Conservation (phyloP, 2,113 vertebrate species). For the Bos taurus region DNA sequence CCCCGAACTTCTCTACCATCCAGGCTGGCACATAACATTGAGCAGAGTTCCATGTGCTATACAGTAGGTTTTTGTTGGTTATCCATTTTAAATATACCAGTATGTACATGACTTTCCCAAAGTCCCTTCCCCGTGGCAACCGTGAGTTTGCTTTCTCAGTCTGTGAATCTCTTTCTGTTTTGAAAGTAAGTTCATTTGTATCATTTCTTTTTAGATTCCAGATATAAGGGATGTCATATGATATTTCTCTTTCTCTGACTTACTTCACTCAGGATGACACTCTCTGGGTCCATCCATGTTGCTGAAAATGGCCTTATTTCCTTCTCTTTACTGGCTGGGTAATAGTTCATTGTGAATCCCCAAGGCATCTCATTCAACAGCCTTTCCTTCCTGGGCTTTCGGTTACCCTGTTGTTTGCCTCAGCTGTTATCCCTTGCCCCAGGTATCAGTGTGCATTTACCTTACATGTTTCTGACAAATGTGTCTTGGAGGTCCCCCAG, state of each 20-base stretch:
- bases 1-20: not conserved
- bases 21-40: not conserved
- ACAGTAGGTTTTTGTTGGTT: not conserved
- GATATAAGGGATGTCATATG: not conserved
- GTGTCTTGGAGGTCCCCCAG: not conserved
- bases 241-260: not conserved
- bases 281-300: not conserved
- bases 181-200: not conserved
- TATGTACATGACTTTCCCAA: not conserved
- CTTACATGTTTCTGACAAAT: not conserved
- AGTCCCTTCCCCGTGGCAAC: fast-evolving
- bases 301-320: not conserved
- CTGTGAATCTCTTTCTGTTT: not conserved
- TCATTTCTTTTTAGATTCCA: not conserved
- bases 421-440: not conserved
- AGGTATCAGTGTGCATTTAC: not conserved
- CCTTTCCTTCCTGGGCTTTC: not conserved
- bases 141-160: not conserved
- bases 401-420: not conserved
- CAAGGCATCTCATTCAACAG: not conserved
- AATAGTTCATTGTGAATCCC: not conserved
- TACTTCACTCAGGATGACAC: not conserved
- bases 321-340: not conserved
- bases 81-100: not conserved
- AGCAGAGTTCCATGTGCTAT: not conserved